A percentile compares a stretch with the other conserved stretches of the same genome.
These are phyloP conservation scores for Acrobasis consociella DNA, from an alignment of 2,888 invertebrate genomes.

Conservation along the genomic window DNA sequence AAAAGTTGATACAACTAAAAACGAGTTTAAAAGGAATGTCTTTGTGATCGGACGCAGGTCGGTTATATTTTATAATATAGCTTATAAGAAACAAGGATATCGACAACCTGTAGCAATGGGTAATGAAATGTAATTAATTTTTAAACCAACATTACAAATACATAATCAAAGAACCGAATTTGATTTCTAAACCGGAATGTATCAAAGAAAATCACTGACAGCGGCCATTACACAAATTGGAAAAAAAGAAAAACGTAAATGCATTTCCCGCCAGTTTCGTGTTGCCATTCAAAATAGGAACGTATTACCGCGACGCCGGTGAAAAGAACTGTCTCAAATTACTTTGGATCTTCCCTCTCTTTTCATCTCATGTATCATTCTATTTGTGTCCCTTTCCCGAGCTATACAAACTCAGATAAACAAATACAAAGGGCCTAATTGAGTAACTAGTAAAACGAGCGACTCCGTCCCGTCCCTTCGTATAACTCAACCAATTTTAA, in stretches of 20 bases:
- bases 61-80: too few relatives aligned
- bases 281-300: conserved; percentile 82
- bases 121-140: conserved; percentile 4
- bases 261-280: conserved; percentile 79
- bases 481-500: conserved; percentile 51
- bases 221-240: conserved; percentile 73
- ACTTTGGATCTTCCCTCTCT: conserved; percentile 61
- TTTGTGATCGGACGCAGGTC: neutral
- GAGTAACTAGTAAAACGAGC: conserved; percentile 83
- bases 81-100: neutral
- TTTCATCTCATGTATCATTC: conserved; percentile 36
- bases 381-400: conserved; percentile 53
- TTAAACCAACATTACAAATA: conserved; percentile 12
- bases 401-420: conserved; percentile 82
- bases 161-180: conserved; percentile 43
- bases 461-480: conserved; percentile 77
- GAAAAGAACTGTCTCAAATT: conserved; percentile 83
- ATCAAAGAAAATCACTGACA: conserved; percentile 71
- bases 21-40: neutral
- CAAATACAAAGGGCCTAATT: conserved; percentile 84
- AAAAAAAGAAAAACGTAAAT: conserved; percentile 68
- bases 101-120: neutral
- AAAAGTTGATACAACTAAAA: too few relatives aligned
- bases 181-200: conserved; percentile 54
- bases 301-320: conserved; percentile 71